Conservation (phyloP, 2,888 invertebrate genomes). For the Boloria selene region DNA sequence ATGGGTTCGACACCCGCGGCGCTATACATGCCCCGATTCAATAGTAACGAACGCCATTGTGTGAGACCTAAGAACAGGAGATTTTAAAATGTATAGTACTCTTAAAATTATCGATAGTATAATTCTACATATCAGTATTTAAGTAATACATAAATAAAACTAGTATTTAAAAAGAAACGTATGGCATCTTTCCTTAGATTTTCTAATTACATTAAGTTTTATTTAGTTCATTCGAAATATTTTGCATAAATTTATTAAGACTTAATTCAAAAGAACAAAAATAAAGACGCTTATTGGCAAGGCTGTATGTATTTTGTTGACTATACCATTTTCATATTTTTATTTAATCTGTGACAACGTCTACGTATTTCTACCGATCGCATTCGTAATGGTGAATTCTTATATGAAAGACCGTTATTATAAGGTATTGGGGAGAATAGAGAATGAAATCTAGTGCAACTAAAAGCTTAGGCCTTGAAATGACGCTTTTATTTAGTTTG, state of each 20-base stretch:
- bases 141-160: no score
- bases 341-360: constrained; percentile 1
- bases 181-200: no score
- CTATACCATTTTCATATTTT: background rate
- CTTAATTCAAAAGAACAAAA: no score
- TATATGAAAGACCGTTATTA: constrained; percentile 18
- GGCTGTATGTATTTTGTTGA: background rate
- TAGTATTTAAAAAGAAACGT: no score
- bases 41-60: constrained; percentile 24
- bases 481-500: background rate
- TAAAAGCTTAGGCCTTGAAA: background rate
- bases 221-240: no score
- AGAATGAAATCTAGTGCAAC: background rate
- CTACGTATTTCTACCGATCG: constrained; percentile 7
- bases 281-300: no score
- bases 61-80: background rate
- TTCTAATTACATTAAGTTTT: no score
- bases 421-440: constrained; percentile 6
- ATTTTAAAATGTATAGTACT: constrained; percentile 11
- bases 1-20: constrained; percentile 27
- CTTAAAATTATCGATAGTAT: background rate
- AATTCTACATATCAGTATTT: no score
- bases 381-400: constrained; percentile 2
- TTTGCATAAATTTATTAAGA: no score
- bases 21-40: constrained; percentile 12